phyloP scores from a whole-genome alignment of 2,888 invertebrate genomes.

The Iphiclides podalirius region DNA sequence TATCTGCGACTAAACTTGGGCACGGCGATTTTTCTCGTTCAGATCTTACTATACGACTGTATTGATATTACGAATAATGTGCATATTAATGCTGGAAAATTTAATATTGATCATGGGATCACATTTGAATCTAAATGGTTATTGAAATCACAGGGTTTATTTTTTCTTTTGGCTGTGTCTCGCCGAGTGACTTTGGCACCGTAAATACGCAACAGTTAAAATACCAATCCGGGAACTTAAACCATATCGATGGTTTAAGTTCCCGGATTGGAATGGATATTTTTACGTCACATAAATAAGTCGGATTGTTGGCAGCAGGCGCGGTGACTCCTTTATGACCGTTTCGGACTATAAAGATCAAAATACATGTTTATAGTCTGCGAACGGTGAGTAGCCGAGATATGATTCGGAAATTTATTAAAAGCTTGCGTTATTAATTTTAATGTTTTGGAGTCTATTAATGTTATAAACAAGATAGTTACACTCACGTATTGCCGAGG shows the following conservation, averaged over 20 bases:
- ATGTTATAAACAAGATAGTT: not conserved
- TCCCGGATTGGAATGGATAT: too few relatives aligned
- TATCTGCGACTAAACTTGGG: too few relatives aligned
- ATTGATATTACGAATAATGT: too few relatives aligned
- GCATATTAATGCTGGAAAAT: too few relatives aligned
- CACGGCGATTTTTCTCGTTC: too few relatives aligned
- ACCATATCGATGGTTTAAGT: too few relatives aligned
- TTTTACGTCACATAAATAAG: conserved; percentile 35
- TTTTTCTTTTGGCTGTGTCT: too few relatives aligned
- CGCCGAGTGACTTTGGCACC: too few relatives aligned
- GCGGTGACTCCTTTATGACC: conserved; percentile 39
- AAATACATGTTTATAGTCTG: conserved; percentile 40
- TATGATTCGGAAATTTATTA: conserved; percentile 27
- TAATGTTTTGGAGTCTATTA: conserved; percentile 3
- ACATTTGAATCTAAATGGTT: too few relatives aligned
- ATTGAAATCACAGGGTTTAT: too few relatives aligned
- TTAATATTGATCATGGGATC: too few relatives aligned
- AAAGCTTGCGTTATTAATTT: conserved; percentile 5
- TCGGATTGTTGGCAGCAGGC: conserved; percentile 39
- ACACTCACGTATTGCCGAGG: not conserved
- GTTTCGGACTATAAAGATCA: conserved; percentile 38
- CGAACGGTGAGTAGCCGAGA: conserved; percentile 28
- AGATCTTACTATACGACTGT: too few relatives aligned
- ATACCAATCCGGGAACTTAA: conserved; percentile 24
- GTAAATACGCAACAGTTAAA: conserved; percentile 12